These are phyloP conservation scores for Tinea pellionella DNA, from an alignment of 2,888 invertebrate species.

Conservation along the genomic window DNA sequence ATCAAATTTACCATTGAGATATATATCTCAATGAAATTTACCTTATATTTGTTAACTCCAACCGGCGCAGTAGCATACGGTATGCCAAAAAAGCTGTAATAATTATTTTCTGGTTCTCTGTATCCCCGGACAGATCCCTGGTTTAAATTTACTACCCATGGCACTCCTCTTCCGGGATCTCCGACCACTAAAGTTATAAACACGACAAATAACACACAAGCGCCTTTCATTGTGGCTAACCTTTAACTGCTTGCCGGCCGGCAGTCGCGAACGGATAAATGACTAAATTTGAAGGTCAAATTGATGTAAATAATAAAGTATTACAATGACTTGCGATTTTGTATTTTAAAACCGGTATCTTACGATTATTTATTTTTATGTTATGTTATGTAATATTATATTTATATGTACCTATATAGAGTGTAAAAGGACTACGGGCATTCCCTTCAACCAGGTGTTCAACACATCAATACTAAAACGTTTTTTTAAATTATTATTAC, in stretches of 20 bases:
- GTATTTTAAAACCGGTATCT: background rate
- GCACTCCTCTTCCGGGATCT: background rate
- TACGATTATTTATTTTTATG: no score
- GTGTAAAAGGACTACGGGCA: no score
- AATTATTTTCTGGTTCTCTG: slow-evolving; percentile 19
- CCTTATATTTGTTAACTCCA: slow-evolving; percentile 33
- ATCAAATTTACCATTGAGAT: no score
- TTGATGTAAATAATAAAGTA: background rate
- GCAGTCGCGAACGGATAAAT: background rate
- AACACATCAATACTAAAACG: no score
- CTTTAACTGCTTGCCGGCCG: background rate
- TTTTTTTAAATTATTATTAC: no score
- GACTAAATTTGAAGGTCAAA: background rate
- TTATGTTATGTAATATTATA: no score
- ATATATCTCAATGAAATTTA: no score
- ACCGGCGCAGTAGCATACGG: slow-evolving; percentile 43
- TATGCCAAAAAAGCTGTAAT: slow-evolving; percentile 33
- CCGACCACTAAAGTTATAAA: background rate
- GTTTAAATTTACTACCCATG: background rate
- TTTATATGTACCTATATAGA: no score
- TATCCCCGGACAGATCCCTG: slow-evolving; percentile 14
- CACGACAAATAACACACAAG: background rate
- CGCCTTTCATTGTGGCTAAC: background rate
- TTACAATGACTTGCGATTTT: background rate
- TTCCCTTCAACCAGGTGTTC: no score